These are phyloP conservation scores for Pseudomyrmex sp. DNA, from an alignment of 1,140 invertebrate species.

Conservation along the genomic window DNA sequence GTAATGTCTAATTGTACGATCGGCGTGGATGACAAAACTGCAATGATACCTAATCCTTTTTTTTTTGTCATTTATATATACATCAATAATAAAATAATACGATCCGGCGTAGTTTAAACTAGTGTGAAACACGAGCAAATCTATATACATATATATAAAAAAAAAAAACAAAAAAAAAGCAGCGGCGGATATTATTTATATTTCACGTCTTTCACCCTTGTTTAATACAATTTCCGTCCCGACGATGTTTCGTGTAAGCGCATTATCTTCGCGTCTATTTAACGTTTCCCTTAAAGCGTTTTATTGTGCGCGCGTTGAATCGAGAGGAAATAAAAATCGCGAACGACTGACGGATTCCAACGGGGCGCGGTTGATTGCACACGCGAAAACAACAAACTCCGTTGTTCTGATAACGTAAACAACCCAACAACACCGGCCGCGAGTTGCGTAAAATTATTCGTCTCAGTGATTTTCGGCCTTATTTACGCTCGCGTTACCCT, in stretches of 20 bases:
- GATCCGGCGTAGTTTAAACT: background rate
- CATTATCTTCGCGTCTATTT: constrained; percentile 2
- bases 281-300: constrained; percentile 5
- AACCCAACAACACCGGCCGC: background rate
- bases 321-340: constrained; percentile 25
- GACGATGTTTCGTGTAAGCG: background rate
- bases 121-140: background rate
- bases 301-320: background rate
- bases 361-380: constrained; percentile 3
- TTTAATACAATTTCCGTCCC: constrained; percentile 1
- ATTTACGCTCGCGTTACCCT: constrained; percentile 6
- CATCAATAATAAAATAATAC: constrained; percentile 1
- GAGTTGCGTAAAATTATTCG: constrained; percentile 34
- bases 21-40: constrained; percentile 27
- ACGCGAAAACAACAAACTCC: background rate
- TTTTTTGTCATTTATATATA: background rate
- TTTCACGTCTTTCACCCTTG: background rate
- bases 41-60: background rate
- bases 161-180: background rate
- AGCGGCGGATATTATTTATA: background rate
- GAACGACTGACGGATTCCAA: constrained; percentile 13
- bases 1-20: constrained; percentile 18
- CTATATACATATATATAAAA: background rate
- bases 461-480: constrained; percentile 5
- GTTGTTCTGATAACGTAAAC: constrained; percentile 14